phyloP scores from a whole-genome alignment of 2,797 vertebrate species.

The Gadopsis bispinosus region DNA sequence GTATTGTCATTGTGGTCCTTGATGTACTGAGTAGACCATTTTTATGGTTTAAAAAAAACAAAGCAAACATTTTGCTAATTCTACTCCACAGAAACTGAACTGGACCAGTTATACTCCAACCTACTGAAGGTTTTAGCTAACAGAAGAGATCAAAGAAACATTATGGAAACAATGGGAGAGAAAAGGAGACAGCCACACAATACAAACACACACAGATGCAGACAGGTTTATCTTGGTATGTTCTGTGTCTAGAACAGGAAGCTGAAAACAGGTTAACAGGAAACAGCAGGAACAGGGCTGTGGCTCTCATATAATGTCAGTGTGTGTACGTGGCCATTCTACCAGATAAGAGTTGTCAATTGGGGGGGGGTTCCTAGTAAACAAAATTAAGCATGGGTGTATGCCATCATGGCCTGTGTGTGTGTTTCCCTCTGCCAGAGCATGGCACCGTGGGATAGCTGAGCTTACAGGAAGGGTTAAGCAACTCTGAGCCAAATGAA shows the following conservation, averaged over 20 bases:
- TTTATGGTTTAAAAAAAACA: not conserved
- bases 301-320: constrained; percentile 47
- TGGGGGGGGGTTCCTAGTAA: constrained; percentile 55
- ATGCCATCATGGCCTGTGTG: constrained; percentile 33
- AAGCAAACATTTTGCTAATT: not conserved
- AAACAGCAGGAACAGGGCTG: constrained; percentile 50
- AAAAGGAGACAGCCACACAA: constrained; percentile 31
- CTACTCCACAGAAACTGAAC: not conserved
- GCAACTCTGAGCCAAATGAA: constrained; percentile 58
- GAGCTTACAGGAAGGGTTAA: constrained; percentile 69
- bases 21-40: not conserved
- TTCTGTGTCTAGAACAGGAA: constrained; percentile 59
- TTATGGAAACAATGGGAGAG: not conserved
- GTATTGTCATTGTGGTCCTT: not conserved
- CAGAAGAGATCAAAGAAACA: constrained; percentile 11
- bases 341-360: constrained; percentile 63
- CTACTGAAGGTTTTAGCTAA: not conserved
- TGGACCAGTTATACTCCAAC: not conserved
- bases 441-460: constrained; percentile 69
- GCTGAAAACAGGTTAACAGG: constrained; percentile 62
- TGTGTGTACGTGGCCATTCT: constrained; percentile 23
- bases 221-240: constrained; percentile 56
- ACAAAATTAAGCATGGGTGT: constrained; percentile 61
- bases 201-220: constrained; percentile 25
- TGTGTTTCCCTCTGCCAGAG: constrained; percentile 32